Percentiles rank a stretch among this genome's conserved stretches.
Conservation (phyloP, 1,140 invertebrate genomes). For the Drosophila pseudoobscura region DNA sequence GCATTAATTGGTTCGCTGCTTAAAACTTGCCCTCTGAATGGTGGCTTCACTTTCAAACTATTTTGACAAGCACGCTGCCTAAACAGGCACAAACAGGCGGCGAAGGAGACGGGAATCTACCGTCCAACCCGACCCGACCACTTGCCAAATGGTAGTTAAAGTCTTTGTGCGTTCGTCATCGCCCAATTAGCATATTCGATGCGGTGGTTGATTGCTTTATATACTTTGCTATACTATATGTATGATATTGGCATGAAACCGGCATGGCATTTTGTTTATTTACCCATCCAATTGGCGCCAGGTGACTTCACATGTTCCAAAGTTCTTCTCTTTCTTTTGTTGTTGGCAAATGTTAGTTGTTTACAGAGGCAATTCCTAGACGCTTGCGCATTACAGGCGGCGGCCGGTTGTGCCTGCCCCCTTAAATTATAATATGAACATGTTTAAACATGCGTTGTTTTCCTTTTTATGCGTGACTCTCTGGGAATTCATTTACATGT, state of each 20-base stretch:
- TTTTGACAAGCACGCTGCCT: constrained; percentile 42
- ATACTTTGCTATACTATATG: constrained; percentile 11
- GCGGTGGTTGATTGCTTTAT: constrained; percentile 11
- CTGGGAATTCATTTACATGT: constrained; percentile 13
- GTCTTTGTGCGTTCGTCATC: constrained; percentile 65
- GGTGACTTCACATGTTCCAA: constrained; percentile 54
- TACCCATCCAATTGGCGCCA: constrained; percentile 70
- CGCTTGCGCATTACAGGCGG: constrained; percentile 36
- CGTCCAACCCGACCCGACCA: not conserved
- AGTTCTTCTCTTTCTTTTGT: constrained; percentile 1
- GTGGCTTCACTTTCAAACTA: constrained; percentile 54
- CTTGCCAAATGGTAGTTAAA: constrained; percentile 32
- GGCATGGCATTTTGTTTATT: constrained; percentile 64
- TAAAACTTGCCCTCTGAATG: constrained; percentile 16
- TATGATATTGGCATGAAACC: constrained; percentile 19
- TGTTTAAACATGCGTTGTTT: constrained; percentile 15
- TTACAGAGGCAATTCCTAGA: constrained; percentile 54
- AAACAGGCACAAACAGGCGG: constrained; percentile 21
- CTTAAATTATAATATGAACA: not conserved
- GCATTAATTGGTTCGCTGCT: constrained; percentile 22
- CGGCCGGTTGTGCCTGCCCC: not conserved
- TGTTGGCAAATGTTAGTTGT: constrained; percentile 27
- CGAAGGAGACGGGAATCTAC: constrained; percentile 6
- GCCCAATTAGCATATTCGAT: constrained; percentile 55
- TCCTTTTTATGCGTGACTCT: constrained; percentile 1